Evolutionary conservation across 2,797 vertebrate species (phyloP).

Genomic region (Hozukius guyotensis): DNA sequence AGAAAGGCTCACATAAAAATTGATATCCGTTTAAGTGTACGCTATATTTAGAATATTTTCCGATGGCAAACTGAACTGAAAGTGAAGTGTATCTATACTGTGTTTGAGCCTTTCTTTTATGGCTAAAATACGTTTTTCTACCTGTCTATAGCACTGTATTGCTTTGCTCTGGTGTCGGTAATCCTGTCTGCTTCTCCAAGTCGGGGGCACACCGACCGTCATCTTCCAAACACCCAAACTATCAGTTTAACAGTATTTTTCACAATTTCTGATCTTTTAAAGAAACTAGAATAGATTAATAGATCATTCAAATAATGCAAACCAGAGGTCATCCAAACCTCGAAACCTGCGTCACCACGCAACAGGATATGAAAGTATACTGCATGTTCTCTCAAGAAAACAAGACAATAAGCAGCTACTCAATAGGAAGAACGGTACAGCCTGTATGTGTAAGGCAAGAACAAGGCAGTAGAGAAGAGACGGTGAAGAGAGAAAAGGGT

Average conservation of each 20-base stretch:
- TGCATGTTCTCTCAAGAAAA: not conserved
- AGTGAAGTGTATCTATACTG: no score
- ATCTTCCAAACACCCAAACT: no score
- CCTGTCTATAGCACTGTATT: no score
- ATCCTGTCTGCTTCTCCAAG: no score
- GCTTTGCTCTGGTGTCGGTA: no score
- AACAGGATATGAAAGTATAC: not conserved
- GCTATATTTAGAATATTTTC: no score
- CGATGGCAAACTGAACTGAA: no score
- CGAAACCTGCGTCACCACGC: not conserved
- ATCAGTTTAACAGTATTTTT: not conserved
- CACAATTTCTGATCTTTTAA: not conserved
- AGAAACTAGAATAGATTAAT: not conserved
- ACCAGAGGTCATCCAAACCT: not conserved
- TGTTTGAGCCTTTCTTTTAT: no score
- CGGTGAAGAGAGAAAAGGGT: not conserved
- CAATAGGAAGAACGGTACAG: not conserved
- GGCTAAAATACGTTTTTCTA: no score
- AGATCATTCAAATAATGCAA: not conserved
- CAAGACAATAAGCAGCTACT: not conserved
- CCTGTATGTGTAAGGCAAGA: constrained; percentile 12
- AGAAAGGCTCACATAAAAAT: no score
- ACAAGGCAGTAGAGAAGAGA: not conserved
- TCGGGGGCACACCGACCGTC: no score
- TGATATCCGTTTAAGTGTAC: no score